A percentile compares a stretch with the other conserved stretches of the same genome.
These are phyloP conservation scores for Armadillidium nasatum DNA, from an alignment of 1,140 invertebrate species.

Conservation along the genomic window DNA sequence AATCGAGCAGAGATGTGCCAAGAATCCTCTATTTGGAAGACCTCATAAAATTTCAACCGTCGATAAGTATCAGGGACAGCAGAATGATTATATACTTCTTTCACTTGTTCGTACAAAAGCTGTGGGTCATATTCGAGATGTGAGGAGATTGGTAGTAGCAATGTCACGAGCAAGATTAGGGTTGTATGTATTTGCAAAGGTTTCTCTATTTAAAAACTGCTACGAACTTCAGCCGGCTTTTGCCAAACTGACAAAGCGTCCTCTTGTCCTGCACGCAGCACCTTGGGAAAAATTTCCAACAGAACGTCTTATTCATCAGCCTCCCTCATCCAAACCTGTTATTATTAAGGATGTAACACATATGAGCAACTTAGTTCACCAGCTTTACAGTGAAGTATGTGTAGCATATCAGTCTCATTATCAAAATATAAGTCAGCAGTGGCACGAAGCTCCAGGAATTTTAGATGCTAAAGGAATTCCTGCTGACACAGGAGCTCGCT, in stretches of 20 bases:
- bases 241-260: conserved; percentile 69
- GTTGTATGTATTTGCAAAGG: conserved; percentile 91
- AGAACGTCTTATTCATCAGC: conserved; percentile 53
- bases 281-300: conserved; percentile 74
- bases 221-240: conserved; percentile 94
- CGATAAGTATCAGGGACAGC: conserved; percentile 99
- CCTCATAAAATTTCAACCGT: conserved; percentile 94
- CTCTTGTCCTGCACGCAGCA: conserved; percentile 68
- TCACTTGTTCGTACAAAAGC: conserved; percentile 92
- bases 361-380: conserved; percentile 88
- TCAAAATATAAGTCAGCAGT: conserved; percentile 4
- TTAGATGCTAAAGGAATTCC: conserved; percentile 30
- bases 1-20: conserved; percentile 74
- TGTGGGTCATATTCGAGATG: conserved; percentile 94
- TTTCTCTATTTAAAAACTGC: conserved; percentile 90
- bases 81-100: conserved; percentile 96
- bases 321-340: conserved; percentile 50
- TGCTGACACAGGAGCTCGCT: conserved; percentile 39
- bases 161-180: conserved; percentile 97
- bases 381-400: conserved; percentile 61
- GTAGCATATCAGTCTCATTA: conserved; percentile 29
- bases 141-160: conserved; percentile 91
- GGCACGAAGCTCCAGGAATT: conserved; percentile 28
- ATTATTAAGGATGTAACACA: conserved; percentile 80
- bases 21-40: conserved; percentile 92